Percentiles rank a stretch among this genome's conserved stretches.
Conservation (phyloP, 2,888 invertebrate genomes). For the Spisula subtruncata region DNA sequence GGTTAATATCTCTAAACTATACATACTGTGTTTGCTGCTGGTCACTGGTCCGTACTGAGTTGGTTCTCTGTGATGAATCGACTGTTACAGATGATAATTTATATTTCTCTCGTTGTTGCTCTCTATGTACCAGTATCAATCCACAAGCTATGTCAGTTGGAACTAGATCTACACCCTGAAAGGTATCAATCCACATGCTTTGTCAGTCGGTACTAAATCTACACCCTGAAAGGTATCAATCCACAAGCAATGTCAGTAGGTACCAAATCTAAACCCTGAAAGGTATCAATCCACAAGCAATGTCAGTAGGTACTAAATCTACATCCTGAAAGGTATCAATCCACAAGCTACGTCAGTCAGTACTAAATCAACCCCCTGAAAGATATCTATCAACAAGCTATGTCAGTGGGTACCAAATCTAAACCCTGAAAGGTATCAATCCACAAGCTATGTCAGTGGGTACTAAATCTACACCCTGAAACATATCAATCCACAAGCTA, state of each 20-base stretch:
- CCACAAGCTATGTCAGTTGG: constrained; percentile 96
- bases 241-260: constrained; percentile 96
- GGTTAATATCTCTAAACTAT: neutral
- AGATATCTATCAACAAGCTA: constrained; percentile 95
- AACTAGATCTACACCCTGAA: constrained; percentile 94
- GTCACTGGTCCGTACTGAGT: neutral
- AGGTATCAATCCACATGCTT: constrained; percentile 95
- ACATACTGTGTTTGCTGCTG: neutral
- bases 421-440: constrained; percentile 91
- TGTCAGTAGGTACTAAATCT: constrained; percentile 95
- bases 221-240: constrained; percentile 93
- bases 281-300: constrained; percentile 93
- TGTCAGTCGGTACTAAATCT: constrained; percentile 95
- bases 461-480: constrained; percentile 94
- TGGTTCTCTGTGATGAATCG: constrained; percentile 22
- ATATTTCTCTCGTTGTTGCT: constrained; percentile 75
- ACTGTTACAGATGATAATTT: constrained; percentile 62
- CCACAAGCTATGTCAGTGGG: constrained; percentile 96
- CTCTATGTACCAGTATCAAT: constrained; percentile 91
- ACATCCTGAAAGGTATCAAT: constrained; percentile 91
- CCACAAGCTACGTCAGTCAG: constrained; percentile 96
- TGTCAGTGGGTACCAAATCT: constrained; percentile 95
- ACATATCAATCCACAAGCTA: constrained; percentile 93
- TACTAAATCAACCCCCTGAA: constrained; percentile 94
- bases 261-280: constrained; percentile 94